These are phyloP conservation scores for Zaprionus ghesquierei DNA, from an alignment of 1,140 invertebrate genomes.

Conservation along the genomic window DNA sequence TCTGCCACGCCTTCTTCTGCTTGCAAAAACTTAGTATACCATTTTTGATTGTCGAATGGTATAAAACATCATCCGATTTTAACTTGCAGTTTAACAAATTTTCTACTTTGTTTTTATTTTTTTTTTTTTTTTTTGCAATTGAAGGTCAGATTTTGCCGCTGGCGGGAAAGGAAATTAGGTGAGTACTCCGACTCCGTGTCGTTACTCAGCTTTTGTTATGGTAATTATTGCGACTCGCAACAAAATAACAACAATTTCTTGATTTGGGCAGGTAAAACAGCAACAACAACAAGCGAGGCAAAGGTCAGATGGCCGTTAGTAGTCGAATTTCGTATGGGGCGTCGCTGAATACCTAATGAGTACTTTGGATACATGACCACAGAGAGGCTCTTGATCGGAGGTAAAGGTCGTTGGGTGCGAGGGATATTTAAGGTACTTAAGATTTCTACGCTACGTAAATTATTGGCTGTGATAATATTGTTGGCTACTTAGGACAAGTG, in stretches of 20 bases:
- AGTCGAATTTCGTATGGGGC: conserved; percentile 36
- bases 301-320: conserved; percentile 56
- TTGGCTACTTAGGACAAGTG: neutral
- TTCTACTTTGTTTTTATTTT: conserved; percentile 1
- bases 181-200: conserved; percentile 11
- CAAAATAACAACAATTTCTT: conserved; percentile 53
- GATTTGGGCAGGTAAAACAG: conserved; percentile 38
- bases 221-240: conserved; percentile 51
- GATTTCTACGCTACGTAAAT: neutral
- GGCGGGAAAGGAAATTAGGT: conserved; percentile 51
- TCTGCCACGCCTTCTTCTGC: too few relatives aligned
- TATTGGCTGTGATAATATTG: neutral
- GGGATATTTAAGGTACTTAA: neutral
- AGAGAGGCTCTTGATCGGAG: conserved; percentile 15
- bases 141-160: conserved; percentile 55
- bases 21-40: too few relatives aligned
- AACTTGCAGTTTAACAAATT: conserved; percentile 22
- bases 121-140: conserved; percentile 39
- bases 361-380: conserved; percentile 9
- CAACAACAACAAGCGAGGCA: conserved; percentile 28
- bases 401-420: conserved; percentile 17
- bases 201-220: conserved; percentile 56
- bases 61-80: conserved; percentile 7
- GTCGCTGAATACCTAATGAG: conserved; percentile 46
- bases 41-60: too few relatives aligned